These are phyloP conservation scores for Lathronympha strigana DNA, from an alignment of 2,888 invertebrate species.

Conservation along the genomic window DNA sequence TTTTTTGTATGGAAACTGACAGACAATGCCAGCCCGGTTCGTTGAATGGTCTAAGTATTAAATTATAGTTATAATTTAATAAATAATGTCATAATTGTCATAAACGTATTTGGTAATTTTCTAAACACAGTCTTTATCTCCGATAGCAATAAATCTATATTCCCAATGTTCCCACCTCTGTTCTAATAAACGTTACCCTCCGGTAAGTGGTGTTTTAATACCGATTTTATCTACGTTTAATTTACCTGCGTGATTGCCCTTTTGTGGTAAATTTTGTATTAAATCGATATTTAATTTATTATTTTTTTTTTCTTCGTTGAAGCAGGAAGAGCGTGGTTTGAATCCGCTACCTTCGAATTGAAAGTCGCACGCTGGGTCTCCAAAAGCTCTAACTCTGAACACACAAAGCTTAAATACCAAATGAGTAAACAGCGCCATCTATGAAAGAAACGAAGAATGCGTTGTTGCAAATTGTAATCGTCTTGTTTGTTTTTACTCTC, in stretches of 20 bases:
- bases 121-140: constrained; percentile 12
- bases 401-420: too few relatives aligned
- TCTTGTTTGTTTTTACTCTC: too few relatives aligned
- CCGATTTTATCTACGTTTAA: constrained; percentile 36
- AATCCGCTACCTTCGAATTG: too few relatives aligned
- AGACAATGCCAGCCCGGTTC: too few relatives aligned
- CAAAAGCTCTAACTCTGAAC: too few relatives aligned
- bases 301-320: background rate
- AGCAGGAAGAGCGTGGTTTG: too few relatives aligned
- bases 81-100: background rate
- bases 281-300: background rate
- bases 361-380: too few relatives aligned
- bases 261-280: constrained; percentile 18
- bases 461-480: too few relatives aligned
- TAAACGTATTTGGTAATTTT: background rate
- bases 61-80: background rate
- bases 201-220: constrained; percentile 37
- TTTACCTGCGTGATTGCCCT: constrained; percentile 26
- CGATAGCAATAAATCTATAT: constrained; percentile 25
- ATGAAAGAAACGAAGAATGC: too few relatives aligned
- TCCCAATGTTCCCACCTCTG: constrained; percentile 15
- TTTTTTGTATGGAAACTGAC: too few relatives aligned
- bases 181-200: constrained; percentile 16
- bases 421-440: too few relatives aligned
- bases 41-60: too few relatives aligned